Conservation (phyloP, 2,797 vertebrate species). For the Rousettus madagascariensis region DNA sequence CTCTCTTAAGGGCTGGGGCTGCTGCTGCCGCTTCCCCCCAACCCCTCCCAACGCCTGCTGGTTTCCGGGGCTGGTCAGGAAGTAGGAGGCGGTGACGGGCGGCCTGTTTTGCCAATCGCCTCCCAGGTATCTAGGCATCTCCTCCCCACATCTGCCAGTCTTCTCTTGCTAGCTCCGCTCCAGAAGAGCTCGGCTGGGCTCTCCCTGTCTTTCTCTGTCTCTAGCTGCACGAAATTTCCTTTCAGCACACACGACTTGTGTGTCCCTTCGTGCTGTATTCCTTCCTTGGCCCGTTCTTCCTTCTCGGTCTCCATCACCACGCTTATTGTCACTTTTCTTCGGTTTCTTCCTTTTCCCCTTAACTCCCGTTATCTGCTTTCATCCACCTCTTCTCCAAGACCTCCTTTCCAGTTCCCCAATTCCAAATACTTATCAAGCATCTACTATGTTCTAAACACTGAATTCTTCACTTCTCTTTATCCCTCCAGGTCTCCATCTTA, state of each 20-base stretch:
- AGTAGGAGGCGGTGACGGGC: conserved; percentile 78
- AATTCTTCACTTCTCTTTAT: neutral
- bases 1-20: conserved; percentile 66
- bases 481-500: neutral
- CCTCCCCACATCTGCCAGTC: neutral
- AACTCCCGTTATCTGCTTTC: neutral
- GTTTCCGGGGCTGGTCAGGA: conserved; percentile 80
- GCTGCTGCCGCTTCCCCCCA: conserved; percentile 67
- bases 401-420: neutral
- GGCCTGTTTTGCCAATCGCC: conserved; percentile 69
- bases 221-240: neutral
- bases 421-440: neutral
- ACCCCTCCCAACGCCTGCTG: conserved; percentile 64
- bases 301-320: neutral
- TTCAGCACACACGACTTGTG: neutral
- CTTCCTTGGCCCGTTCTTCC: neutral
- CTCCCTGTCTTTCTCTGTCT: neutral
- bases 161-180: neutral
- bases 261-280: neutral
- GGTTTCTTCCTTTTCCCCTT: neutral
- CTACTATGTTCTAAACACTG: neutral
- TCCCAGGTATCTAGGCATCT: neutral
- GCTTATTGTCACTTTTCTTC: neutral
- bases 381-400: neutral
- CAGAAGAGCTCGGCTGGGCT: neutral